Evolutionary conservation across 2,888 invertebrate species (phyloP).

Genomic region (Busseola fusca): DNA sequence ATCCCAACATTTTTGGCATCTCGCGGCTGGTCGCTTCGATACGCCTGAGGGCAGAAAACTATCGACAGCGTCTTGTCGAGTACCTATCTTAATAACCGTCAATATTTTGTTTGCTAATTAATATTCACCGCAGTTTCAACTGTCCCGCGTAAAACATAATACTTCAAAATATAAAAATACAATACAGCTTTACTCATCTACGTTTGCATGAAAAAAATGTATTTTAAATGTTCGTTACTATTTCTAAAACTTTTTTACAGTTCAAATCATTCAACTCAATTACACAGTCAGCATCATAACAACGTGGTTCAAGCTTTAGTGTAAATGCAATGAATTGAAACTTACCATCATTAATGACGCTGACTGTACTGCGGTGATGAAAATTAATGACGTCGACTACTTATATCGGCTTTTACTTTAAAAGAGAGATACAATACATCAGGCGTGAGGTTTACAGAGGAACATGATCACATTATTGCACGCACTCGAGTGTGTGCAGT

Average conservation of each 20-base stretch:
- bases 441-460: constrained; percentile 46
- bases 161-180: constrained; percentile 32
- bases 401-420: constrained; percentile 45
- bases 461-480: constrained; percentile 8
- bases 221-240: constrained; percentile 20
- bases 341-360: constrained; percentile 41
- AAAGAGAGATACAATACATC: constrained; percentile 47
- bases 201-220: constrained; percentile 27
- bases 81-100: constrained; percentile 34
- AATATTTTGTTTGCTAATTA: constrained; percentile 38
- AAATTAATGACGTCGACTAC: constrained; percentile 51
- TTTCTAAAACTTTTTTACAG: constrained; percentile 34
- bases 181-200: constrained; percentile 26
- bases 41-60: constrained; percentile 32
- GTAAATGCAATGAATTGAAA: constrained; percentile 57
- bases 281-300: constrained; percentile 54
- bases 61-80: constrained; percentile 25
- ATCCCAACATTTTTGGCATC: constrained; percentile 44
- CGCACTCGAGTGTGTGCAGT: constrained; percentile 19
- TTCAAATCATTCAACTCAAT: constrained; percentile 22
- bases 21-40: constrained; percentile 48
- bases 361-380: constrained; percentile 63
- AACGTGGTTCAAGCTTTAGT: constrained; percentile 40
- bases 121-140: constrained; percentile 56
- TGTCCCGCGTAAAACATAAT: constrained; percentile 32